Base-by-base conservation (phyloP, 2,888 invertebrate species). In the Cacoxenus indagator region DNA sequence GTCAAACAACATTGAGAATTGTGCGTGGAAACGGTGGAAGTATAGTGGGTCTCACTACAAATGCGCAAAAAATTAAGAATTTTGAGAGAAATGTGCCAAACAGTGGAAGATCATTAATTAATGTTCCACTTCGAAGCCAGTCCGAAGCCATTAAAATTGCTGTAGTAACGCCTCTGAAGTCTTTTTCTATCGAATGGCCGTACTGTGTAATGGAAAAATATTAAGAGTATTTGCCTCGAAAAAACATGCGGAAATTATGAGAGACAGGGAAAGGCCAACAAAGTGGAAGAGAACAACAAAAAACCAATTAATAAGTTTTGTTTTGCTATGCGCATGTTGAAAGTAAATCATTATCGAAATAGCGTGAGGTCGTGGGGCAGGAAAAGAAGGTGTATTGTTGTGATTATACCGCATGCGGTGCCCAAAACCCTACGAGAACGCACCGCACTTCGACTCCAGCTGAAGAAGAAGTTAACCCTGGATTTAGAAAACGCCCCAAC, bases 221-320 rank as follows among this genome's bases (percentile, higher is more conserved):
- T 43, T 62, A 62, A 62, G 45, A 62, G 61, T 62, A 59, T 72
- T 78, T 73, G 65, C 67, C 59, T 64, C 71, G 83, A 51, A 22
- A 51, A 51, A 51, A 19, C 22, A 51, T 82, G 81, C 77, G 83
- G 54, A 70, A 79, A 77, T 78, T 81, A 79, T 80, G 83, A 80
- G 83, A 61, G 61, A 37, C 24, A 14, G 27, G 27, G 26, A 51
- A 22, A 51, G 51, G 22, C 51, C 2, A 11, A 26, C 24, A 26
- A 55, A 55, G 24, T 27, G 19, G 19, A 55, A 24, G 11, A 14
- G 26, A 55, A 26, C 24, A 55, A 37, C 19, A 22, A 37, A 81
- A 83, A 83, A 83, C 82, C 80, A 81, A 83, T 81, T 81, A 81
- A 81, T 81, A 83, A 76, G 79, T 83, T 83, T 81, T 75, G 78